Percentiles rank a stretch among this genome's conserved stretches.
Evolutionary conservation across 2,888 invertebrate genomes (phyloP).

Genomic region (Latrodectus hesperus): DNA sequence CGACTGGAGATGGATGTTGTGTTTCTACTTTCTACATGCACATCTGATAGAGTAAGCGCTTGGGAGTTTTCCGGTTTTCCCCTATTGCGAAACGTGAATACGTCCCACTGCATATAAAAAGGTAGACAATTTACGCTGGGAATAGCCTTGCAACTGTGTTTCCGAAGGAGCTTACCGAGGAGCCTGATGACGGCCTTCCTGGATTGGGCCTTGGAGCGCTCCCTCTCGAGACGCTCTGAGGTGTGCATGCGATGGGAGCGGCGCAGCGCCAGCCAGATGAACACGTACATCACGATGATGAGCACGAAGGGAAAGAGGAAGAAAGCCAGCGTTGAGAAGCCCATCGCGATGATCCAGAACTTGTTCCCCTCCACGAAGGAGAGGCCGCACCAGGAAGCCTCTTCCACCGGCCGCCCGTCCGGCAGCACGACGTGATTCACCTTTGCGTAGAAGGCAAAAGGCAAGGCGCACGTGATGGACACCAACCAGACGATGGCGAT

Average conservation of each 20-base stretch:
- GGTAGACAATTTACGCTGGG: neutral
- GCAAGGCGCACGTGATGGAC: slow-evolving; percentile 74
- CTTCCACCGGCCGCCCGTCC: slow-evolving; percentile 54
- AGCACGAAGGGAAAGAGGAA: slow-evolving; percentile 76
- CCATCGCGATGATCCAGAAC: slow-evolving; percentile 74
- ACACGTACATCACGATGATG: slow-evolving; percentile 75
- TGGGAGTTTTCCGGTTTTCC: no score
- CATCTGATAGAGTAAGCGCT: no score
- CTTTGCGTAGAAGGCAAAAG: slow-evolving; percentile 72
- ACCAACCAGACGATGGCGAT: slow-evolving; percentile 76
- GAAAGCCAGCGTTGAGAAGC: slow-evolving; percentile 76
- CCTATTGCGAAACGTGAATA: no score
- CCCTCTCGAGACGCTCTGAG: slow-evolving; percentile 72
- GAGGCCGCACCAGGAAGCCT: slow-evolving; percentile 74
- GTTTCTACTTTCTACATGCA: no score
- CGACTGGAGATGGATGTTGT: no score
- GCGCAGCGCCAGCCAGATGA: slow-evolving; percentile 73
- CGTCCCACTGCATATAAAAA: no score
- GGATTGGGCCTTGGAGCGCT: slow-evolving; percentile 73
- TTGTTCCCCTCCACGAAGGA: slow-evolving; percentile 73
- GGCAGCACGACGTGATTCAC: slow-evolving; percentile 31
- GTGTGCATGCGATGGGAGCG: slow-evolving; percentile 71
- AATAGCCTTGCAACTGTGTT: neutral
- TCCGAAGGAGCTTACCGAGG: slow-evolving; percentile 72
- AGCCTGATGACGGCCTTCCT: slow-evolving; percentile 74